Evolutionary conservation across 2,797 vertebrate species (phyloP), one percentile per base, ranked within the genome.

Genomic region (Sparidentex hasta): DNA sequence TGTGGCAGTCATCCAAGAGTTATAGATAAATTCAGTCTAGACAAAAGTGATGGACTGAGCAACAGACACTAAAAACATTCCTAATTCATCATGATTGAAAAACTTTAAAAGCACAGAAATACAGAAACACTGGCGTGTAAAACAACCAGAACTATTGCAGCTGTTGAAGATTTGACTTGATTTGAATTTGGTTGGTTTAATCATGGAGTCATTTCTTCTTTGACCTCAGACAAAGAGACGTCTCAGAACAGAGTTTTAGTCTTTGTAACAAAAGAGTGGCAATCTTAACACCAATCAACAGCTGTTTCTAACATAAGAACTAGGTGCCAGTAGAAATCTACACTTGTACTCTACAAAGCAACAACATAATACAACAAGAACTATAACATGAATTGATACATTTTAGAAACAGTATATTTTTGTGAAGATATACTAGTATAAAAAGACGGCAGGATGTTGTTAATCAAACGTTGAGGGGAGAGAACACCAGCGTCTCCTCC

Each of bases 181-280:
- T 29, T 29, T 29, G 29, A 29, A 29, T 29, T 29, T 29, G 29
- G 33, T 33, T 33, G 7, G 16, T 78, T 65, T 65, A 57, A 69
- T n/a, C 63, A 61, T 33, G 47, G 27, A 75, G 23, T 58, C 25
- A 66, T 75, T 59, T 59, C 51, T 29, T 71, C 33, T 59, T 21
- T 1, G n/a, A 63, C 50, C 17, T 47, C 25, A 51, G 33, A 58
- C 62, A 65, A 65, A 68, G 41, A 47, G 57, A 55, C 41, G 9
- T 47, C 17, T 55, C 57, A 55, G 74, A 69, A 17, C 50, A 55
- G 46, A 57, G 47, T 21, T 62, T 54, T 17, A 27, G 17, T 54
- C 58, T 9, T 18, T 3, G 33, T 23, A 18, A 44, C 21, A 44
- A 13, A 27, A 65, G n/a, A 7, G 13, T 8, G 17, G n/a, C 41